These are phyloP conservation scores for Dissostichus mawsoni DNA, from an alignment of 2,113 vertebrate species.

Conservation along the genomic window DNA sequence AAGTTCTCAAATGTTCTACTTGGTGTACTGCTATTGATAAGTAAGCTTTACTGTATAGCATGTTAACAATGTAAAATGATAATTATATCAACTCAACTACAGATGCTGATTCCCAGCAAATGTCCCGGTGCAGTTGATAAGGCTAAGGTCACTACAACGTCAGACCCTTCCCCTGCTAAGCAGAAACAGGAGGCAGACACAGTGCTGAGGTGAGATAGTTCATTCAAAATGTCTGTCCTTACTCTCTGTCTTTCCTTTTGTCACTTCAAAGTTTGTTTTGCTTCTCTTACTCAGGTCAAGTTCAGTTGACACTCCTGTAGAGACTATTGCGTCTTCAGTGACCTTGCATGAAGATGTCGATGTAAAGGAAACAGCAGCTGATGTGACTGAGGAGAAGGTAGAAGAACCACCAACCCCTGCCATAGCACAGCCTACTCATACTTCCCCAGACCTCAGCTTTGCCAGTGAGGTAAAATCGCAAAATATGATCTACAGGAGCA, in stretches of 20 bases:
- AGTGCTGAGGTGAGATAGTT: slow-evolving; percentile 57
- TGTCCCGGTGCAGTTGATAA: slow-evolving; percentile 50
- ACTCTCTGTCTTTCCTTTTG: not conserved
- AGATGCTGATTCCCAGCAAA: slow-evolving; percentile 77
- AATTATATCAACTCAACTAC: slow-evolving; percentile 10
- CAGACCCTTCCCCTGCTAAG: slow-evolving; percentile 38
- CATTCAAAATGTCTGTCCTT: not conserved
- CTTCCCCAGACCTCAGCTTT: slow-evolving; percentile 85
- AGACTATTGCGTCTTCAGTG: slow-evolving; percentile 60
- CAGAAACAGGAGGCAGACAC: slow-evolving; percentile 47
- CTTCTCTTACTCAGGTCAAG: slow-evolving; percentile 55
- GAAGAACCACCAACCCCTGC: slow-evolving; percentile 75
- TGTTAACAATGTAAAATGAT: not conserved
- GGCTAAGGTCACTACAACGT: slow-evolving; percentile 19
- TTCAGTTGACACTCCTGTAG: slow-evolving; percentile 64
- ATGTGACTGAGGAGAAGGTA: slow-evolving; percentile 60
- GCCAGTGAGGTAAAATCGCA: slow-evolving; percentile 83
- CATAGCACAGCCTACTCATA: slow-evolving; percentile 74
- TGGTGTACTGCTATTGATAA: not conserved
- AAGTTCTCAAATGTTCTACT: not conserved
- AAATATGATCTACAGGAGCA: not conserved
- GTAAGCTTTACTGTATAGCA: not conserved
- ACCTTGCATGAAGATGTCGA: slow-evolving; percentile 32
- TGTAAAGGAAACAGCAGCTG: slow-evolving; percentile 30
- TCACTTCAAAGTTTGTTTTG: not conserved